These are phyloP conservation scores for Psylliodes chrysocephalus DNA, from an alignment of 2,888 invertebrate genomes.

Conservation along the genomic window DNA sequence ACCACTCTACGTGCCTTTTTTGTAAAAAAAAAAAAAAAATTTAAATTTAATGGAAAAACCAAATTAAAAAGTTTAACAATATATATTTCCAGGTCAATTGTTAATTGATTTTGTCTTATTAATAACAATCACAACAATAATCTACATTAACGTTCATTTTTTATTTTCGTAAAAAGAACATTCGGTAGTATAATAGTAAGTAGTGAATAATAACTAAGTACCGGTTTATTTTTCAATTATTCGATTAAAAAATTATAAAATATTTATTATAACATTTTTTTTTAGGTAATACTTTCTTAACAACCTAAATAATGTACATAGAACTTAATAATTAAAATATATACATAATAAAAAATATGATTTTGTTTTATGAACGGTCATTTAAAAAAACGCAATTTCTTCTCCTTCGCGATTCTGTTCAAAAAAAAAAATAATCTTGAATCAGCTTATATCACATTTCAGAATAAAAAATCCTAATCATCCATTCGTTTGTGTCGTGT, in stretches of 20 bases:
- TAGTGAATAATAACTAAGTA: background rate
- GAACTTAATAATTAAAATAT: slow-evolving; percentile 1
- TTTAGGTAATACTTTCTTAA: background rate
- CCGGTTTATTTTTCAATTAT: background rate
- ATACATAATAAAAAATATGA: background rate
- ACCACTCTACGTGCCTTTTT: no score
- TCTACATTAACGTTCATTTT: background rate
- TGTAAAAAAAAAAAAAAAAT: no score
- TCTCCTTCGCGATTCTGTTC: no score
- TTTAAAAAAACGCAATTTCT: no score
- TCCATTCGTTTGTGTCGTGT: no score
- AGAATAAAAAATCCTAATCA: no score
- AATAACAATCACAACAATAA: background rate
- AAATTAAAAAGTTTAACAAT: no score
- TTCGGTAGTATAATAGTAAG: background rate
- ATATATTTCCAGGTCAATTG: no score
- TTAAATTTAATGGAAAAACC: no score
- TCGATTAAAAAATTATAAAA: background rate
- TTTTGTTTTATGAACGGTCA: no score
- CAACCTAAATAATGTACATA: background rate
- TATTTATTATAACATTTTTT: background rate
- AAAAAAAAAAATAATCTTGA: no score
- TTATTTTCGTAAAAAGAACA: background rate
- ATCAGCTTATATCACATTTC: no score
- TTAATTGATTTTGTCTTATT: background rate